These are phyloP conservation scores for Agonopterix alstromeriana DNA, from an alignment of 2,888 invertebrate genomes.

Conservation along the genomic window DNA sequence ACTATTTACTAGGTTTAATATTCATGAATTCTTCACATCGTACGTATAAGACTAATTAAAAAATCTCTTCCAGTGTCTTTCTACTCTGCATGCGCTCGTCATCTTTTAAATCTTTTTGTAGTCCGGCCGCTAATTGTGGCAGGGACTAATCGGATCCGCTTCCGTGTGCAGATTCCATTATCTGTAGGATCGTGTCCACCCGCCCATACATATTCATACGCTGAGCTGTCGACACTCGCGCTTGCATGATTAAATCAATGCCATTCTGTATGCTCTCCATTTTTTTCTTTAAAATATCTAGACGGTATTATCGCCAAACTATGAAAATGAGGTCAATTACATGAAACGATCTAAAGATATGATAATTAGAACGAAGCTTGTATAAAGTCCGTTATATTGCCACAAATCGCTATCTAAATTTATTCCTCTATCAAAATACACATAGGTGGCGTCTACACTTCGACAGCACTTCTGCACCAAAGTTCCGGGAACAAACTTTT, in stretches of 20 bases:
- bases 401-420: conserved; percentile 32
- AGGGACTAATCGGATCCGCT: conserved; percentile 58
- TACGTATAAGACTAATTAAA: too few species aligned
- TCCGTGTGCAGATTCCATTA: conserved; percentile 69
- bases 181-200: conserved; percentile 55
- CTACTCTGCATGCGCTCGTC: not conserved
- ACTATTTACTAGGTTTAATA: too few species aligned
- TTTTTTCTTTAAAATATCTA: too few species aligned
- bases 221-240: conserved; percentile 37
- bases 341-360: too few species aligned
- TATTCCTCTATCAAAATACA: conserved; percentile 43
- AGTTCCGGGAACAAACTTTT: conserved; percentile 71
- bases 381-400: not conserved
- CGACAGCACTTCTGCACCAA: conserved; percentile 51
- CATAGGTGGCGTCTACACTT: conserved; percentile 45
- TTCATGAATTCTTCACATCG: too few species aligned
- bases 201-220: conserved; percentile 68
- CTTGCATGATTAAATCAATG: conserved; percentile 38
- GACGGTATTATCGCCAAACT: too few species aligned
- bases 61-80: too few species aligned
- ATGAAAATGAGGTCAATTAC: too few species aligned
- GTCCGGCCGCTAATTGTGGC: conserved; percentile 49
- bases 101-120: conserved; percentile 29
- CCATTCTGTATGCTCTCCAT: conserved; percentile 13
- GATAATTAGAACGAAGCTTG: too few species aligned